Base-by-base conservation (phyloP, 2,888 invertebrate species). In the Chloroclysta siterata region DNA sequence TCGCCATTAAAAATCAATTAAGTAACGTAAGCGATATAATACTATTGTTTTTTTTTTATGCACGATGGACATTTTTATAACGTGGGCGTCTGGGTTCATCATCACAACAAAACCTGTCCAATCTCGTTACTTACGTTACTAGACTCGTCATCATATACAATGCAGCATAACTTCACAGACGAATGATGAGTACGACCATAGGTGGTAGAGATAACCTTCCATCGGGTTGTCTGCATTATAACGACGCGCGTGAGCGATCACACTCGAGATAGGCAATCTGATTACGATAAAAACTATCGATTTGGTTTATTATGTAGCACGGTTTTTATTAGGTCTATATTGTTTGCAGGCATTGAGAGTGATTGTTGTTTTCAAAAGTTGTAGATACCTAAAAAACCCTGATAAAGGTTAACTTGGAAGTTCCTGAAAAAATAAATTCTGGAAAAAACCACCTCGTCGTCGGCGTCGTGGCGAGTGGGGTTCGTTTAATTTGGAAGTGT, bases 281-380 rank as follows among this genome's bases (percentile, higher is more conserved):
- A 64, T 54, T 63, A 7, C 53, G 60, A 65, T 69, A 65, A 58
- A 42, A 42, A 11, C 46, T 60, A 63, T 67, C 57, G 59, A 65
- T 67, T 65, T 53, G 41, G 17, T 53, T 53, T 42, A 53, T 48
- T 47, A n/a, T 53, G 5, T 11, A 17, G 17, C 15, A 22, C 28
- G 28, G n/a, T 56, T 59, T 11, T 44, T 57, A 7, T 5, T 8
- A 14, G 5, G 28, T 42, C 11, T 15, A 22, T 41, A 51, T 60
- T 54, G 17, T 53, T 48, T 48, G 54, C n/a, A n/a, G 42, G 60
- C 29, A 33, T 51, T 11, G 15, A 15, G 15, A 33, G 2, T 33
- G 10, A 33, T 22, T 47, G 15, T 22, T 22, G 15, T 10, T 8
- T 6, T 14, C 6, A 42, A 42, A 6, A 0, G 14, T 44, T 14